Conservation (phyloP, 2,797 vertebrate genomes). For the Echeneis naucrates region DNA sequence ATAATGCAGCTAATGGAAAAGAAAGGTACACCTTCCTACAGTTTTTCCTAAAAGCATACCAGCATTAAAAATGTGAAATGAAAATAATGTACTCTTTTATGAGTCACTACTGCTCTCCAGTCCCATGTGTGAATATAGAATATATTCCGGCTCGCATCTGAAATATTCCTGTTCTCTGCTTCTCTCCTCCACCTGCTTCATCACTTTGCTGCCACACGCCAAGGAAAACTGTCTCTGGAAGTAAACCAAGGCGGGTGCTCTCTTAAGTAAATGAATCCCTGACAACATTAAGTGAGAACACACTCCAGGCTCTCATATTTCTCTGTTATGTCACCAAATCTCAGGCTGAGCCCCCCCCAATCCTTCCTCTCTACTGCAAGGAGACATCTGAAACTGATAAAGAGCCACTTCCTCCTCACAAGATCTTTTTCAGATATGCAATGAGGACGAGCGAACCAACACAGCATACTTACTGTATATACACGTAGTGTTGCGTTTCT, state of each 20-base stretch:
- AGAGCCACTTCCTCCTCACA: constrained; percentile 59
- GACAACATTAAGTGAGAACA: constrained; percentile 59
- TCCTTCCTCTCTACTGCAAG: constrained; percentile 16
- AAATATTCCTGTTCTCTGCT: constrained; percentile 37
- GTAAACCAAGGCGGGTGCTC: constrained; percentile 38
- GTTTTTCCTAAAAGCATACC: too few species aligned
- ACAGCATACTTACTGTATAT: background rate
- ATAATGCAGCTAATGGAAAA: too few species aligned
- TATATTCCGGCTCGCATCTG: too few species aligned
- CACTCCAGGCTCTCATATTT: constrained; percentile 61
- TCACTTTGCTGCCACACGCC: constrained; percentile 48
- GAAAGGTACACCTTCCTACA: too few species aligned
- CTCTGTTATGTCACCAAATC: constrained; percentile 69
- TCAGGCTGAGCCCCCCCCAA: background rate
- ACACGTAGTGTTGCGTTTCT: constrained; percentile 1
- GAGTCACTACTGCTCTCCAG: background rate
- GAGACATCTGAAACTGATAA: constrained; percentile 41
- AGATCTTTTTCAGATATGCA: constrained; percentile 36
- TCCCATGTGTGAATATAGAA: constrained; percentile 30
- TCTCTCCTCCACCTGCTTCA: constrained; percentile 35
- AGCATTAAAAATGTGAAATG: too few species aligned
- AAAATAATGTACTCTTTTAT: background rate
- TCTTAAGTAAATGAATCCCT: constrained; percentile 58
- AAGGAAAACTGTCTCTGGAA: constrained; percentile 40
- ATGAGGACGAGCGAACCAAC: constrained; percentile 32